Percentiles rank a stretch among this genome's conserved stretches.
phyloP scores from a whole-genome alignment of 2,888 invertebrate genomes.

The Agrotis segetum region DNA sequence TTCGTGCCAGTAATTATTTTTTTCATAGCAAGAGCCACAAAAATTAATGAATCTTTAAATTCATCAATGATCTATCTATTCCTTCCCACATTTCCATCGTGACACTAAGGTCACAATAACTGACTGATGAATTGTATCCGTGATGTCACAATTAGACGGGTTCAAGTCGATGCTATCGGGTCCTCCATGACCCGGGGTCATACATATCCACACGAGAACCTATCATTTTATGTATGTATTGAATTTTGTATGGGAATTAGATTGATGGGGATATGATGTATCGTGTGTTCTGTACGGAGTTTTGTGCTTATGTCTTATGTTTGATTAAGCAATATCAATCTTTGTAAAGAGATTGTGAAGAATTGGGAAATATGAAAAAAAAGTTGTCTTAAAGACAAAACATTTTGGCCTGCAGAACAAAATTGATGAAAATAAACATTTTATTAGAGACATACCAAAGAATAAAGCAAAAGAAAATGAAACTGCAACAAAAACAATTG shows the following conservation, averaged over 20 bases:
- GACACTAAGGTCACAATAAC: conserved; percentile 77
- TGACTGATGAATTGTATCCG: conserved; percentile 85
- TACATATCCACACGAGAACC: conserved; percentile 56
- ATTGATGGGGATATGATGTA: conserved; percentile 54
- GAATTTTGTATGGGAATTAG: conserved; percentile 56
- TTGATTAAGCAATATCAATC: not conserved
- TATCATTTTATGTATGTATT: conserved; percentile 60
- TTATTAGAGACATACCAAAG: not conserved
- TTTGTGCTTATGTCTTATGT: not conserved
- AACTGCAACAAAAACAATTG: not conserved
- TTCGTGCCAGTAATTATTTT: not conserved
- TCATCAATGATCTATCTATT: conserved; percentile 29
- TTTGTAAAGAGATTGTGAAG: not conserved
- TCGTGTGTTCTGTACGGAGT: not conserved
- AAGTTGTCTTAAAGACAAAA: not conserved
- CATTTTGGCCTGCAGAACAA: not conserved
- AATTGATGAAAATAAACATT: not conserved
- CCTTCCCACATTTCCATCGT: conserved; percentile 58
- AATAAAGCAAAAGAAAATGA: not conserved
- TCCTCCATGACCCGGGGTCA: conserved; percentile 62
- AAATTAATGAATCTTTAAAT: conserved; percentile 37
- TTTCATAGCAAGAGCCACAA: not conserved
- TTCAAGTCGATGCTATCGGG: conserved; percentile 77
- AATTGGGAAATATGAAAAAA: not conserved
- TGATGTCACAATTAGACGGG: conserved; percentile 87